A percentile compares a stretch with the other conserved stretches of the same genome.
Evolutionary conservation across 2,888 invertebrate species (phyloP).

Genomic region (Drosophila anomelani): DNA sequence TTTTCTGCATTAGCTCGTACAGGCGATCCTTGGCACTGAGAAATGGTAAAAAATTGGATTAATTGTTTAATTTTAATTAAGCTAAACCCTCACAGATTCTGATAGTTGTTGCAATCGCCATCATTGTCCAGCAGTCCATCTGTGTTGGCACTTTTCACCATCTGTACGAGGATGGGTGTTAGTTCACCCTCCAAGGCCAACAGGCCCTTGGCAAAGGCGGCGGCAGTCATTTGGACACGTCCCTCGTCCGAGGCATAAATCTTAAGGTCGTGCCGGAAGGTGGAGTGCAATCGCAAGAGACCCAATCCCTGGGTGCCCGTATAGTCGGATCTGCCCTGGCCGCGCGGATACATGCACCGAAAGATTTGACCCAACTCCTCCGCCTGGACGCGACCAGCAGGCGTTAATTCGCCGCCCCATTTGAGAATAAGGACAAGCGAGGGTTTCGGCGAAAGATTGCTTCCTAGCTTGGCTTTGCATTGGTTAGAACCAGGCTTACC

Average conservation of each 20-base stretch:
- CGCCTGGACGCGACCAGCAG: conserved; percentile 98
- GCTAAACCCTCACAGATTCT: conserved; percentile 90
- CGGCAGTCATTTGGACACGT: conserved; percentile 99
- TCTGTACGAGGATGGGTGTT: conserved; percentile 99
- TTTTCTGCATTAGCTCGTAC: conserved; percentile 96
- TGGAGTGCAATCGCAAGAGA: conserved; percentile 96
- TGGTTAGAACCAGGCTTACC: conserved; percentile 86
- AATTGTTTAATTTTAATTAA: neutral
- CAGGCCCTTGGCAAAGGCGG: conserved; percentile 99
- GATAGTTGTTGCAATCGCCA: conserved; percentile 97
- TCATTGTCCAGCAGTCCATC: conserved; percentile 99
- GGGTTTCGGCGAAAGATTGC: conserved; percentile 94
- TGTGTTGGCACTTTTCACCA: conserved; percentile 99
- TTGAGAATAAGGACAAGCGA: conserved; percentile 98
- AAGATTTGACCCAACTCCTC: conserved; percentile 99
- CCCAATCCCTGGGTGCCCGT: conserved; percentile 98
- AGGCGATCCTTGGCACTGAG: conserved; percentile 95
- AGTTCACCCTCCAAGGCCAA: conserved; percentile 98
- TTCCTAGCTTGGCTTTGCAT: conserved; percentile 54
- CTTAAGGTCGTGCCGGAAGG: conserved; percentile 99
- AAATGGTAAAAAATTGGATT: too few species aligned
- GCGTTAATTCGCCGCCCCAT: conserved; percentile 99
- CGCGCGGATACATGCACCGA: conserved; percentile 99
- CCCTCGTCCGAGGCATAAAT: conserved; percentile 99
- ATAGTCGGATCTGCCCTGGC: conserved; percentile 96